These are phyloP conservation scores for Pipistrellus nathusii DNA, from an alignment of 2,797 vertebrate genomes.

Conservation along the genomic window DNA sequence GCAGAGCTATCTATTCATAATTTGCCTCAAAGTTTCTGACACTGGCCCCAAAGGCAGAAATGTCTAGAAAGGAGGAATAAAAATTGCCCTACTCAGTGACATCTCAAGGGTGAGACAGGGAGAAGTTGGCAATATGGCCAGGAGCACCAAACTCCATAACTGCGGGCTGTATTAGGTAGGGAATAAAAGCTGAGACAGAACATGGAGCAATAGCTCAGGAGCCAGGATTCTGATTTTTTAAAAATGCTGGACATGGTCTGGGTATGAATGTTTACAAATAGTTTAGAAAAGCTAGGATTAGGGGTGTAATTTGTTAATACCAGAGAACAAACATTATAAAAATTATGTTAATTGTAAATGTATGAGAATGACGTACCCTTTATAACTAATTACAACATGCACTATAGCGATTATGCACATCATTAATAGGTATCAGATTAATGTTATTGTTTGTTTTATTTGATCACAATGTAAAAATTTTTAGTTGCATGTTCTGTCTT, in stretches of 20 bases:
- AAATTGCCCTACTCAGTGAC: not conserved
- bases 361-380: slow-evolving; percentile 50
- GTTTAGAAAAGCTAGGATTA: not conserved
- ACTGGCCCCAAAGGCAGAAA: not conserved
- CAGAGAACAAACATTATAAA: slow-evolving; percentile 49
- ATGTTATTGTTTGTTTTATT: slow-evolving; percentile 36
- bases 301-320: slow-evolving; percentile 36
- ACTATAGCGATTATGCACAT: slow-evolving; percentile 24
- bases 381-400: slow-evolving; percentile 53
- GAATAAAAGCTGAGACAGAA: not conserved
- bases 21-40: not conserved
- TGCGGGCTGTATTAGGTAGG: not conserved
- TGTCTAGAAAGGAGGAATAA: not conserved
- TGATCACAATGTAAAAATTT: slow-evolving; percentile 2
- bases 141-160: not conserved
- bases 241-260: not conserved
- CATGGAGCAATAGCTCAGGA: not conserved
- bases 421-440: slow-evolving; percentile 68
- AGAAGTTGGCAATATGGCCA: not conserved
- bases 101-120: not conserved
- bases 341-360: slow-evolving; percentile 73
- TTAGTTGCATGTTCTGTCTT: not conserved
- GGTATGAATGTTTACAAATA: not conserved
- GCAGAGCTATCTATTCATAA: not conserved
- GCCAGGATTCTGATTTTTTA: not conserved